These are phyloP conservation scores for Sericinus montela DNA, from an alignment of 2,888 invertebrate species.

Conservation along the genomic window DNA sequence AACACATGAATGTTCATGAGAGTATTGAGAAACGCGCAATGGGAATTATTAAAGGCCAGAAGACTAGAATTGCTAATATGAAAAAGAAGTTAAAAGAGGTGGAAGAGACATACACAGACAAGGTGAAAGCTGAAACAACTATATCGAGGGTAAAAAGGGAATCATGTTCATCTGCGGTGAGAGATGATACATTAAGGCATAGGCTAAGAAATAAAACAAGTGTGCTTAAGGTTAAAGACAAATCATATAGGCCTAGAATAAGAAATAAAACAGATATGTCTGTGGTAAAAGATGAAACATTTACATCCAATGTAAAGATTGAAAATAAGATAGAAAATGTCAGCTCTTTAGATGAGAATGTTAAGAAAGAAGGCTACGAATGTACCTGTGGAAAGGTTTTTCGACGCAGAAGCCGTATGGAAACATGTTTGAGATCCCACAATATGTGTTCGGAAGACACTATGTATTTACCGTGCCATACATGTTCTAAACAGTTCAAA, in stretches of 20 bases:
- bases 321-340: background rate
- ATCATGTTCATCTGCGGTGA: too few relatives aligned
- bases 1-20: conserved; percentile 53
- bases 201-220: too few relatives aligned
- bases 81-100: conserved; percentile 32
- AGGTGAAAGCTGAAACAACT: conserved; percentile 9
- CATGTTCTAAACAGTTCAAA: conserved; percentile 55
- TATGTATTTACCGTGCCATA: conserved; percentile 43
- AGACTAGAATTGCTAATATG: conserved; percentile 43
- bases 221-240: background rate
- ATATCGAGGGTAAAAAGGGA: too few relatives aligned
- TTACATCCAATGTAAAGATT: background rate
- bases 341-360: background rate
- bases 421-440: conserved; percentile 62
- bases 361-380: conserved; percentile 51
- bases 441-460: conserved; percentile 39
- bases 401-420: conserved; percentile 56
- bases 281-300: background rate
- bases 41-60: conserved; percentile 43
- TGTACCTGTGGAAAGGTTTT: conserved; percentile 63
- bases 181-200: too few relatives aligned
- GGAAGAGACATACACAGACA: conserved; percentile 15
- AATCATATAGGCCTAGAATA: background rate
- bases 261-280: too few relatives aligned
- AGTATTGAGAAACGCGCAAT: conserved; percentile 51